Evolutionary conservation across 2,888 invertebrate genomes (phyloP).

Genomic region (Drosophila neotestacea): DNA sequence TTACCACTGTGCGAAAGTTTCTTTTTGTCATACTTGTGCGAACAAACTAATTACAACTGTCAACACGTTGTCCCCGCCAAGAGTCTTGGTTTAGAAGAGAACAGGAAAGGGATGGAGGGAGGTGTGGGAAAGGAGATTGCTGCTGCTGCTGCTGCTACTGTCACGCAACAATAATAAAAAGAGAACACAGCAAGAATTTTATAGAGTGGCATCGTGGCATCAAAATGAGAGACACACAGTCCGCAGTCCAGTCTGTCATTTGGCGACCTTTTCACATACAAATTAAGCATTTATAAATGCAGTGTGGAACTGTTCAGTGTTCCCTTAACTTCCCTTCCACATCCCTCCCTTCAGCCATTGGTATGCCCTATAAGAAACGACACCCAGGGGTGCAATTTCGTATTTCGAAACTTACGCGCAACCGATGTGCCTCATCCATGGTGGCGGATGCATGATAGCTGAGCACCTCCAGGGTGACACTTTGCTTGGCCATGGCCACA

Average conservation of each 20-base stretch:
- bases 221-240: conserved; percentile 18
- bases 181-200: conserved; percentile 54
- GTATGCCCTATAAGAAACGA: not conserved
- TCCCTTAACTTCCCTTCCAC: not conserved
- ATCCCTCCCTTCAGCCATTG: not conserved
- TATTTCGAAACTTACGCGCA: conserved; percentile 89
- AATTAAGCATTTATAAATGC: conserved; percentile 69
- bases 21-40: conserved; percentile 80
- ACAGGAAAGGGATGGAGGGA: not conserved
- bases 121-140: not conserved
- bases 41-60: conserved; percentile 82
- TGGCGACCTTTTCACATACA: conserved; percentile 45
- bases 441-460: conserved; percentile 98
- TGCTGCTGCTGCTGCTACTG: conserved; percentile 35
- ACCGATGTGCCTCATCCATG: conserved; percentile 93
- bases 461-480: conserved; percentile 95
- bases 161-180: conserved; percentile 63
- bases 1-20: conserved; percentile 61
- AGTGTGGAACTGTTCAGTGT: not conserved
- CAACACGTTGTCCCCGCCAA: conserved; percentile 64
- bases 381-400: conserved; percentile 46
- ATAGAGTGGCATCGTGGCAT: conserved; percentile 58
- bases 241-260: conserved; percentile 13
- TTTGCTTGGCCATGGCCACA: conserved; percentile 98
- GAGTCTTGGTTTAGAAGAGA: not conserved